Evolutionary conservation across 2,113 vertebrate species (phyloP), one percentile per base, ranked within the genome.

Genomic region (Notarius lentiginosus): DNA sequence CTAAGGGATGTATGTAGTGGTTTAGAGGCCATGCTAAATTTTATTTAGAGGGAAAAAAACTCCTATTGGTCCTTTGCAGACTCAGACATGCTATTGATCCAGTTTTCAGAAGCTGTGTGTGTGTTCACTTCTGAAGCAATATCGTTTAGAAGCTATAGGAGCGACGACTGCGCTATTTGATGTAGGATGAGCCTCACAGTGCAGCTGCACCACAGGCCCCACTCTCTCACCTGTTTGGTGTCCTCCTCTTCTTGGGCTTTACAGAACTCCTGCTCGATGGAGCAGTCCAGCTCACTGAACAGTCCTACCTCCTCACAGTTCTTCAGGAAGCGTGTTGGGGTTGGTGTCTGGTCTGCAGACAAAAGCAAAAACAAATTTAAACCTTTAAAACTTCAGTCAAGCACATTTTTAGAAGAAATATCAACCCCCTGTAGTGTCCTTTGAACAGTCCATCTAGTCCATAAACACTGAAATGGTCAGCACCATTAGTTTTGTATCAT

Each of bases 301-400:
- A 99, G 95, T 65, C 98, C 98, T 75, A 99, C 98, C 91, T 99
- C 98, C 92, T 99, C 98, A 82, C 98, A 99, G 94, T 99, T 99
- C 96, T 99, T 99, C 94, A 99, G 93, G 92, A 99, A 99, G 84
- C 98, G 97, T 0, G 98, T 99, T 24, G 98, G 98, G 7, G 98
- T 99, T 1, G 98, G 98, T 79, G 98, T 99, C 93, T 99, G 98
- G 94, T 99, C 98, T 99, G 95, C 88, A 94, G 96, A 83, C 90
- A 91, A 68, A 41, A 51, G 27, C n/a, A 66, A 86, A 86, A 79
- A 61, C 30, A n/a, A n/a, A 77, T 55, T 34, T 63, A 27, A 65
- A 58, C 34, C 65, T 34, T 53, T 51, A 53, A 65, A 73, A 83
- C 65, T 65, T 14, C 79, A 22, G 65, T 70, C 82, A 56, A 7